Percentiles rank a stretch among this genome's conserved stretches.
phyloP scores from a whole-genome alignment of 2,888 invertebrate genomes.

The Himalopsyche japonica region DNA sequence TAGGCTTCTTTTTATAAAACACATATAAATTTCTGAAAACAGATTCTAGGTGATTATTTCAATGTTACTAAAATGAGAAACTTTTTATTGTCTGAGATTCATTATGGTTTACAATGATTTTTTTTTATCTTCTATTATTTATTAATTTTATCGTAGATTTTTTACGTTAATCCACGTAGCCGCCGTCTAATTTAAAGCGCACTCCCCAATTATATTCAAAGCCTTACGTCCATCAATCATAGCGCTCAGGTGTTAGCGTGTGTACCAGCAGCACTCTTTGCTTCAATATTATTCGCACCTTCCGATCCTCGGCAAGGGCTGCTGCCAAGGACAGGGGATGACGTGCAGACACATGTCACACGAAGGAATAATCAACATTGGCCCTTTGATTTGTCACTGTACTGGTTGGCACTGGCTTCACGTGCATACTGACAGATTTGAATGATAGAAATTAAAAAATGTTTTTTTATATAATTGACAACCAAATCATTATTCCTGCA shows the following conservation, averaged over 20 bases:
- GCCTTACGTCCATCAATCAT: constrained; percentile 40
- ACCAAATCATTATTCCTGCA: too few species aligned
- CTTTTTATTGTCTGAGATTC: too few species aligned
- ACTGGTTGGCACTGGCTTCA: background rate
- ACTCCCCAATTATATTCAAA: constrained; percentile 36
- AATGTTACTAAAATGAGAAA: too few species aligned
- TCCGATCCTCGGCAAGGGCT: background rate
- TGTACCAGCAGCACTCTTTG: background rate
- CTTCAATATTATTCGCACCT: constrained; percentile 22
- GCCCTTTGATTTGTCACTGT: background rate
- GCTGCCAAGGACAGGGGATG: background rate
- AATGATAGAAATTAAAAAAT: too few species aligned
- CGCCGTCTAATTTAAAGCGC: constrained; percentile 8
- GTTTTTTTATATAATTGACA: too few species aligned
- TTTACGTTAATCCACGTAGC: background rate
- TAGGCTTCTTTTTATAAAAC: too few species aligned
- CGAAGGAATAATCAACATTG: background rate
- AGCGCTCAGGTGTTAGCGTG: constrained; percentile 32
- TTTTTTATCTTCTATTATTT: background rate
- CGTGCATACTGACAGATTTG: background rate
- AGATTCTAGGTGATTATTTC: too few species aligned
- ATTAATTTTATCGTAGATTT: background rate
- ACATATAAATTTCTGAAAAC: too few species aligned
- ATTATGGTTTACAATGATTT: background rate
- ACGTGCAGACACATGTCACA: background rate